Evolutionary conservation across 2,888 invertebrate genomes (phyloP), one percentile per base, ranked within the genome.

Genomic region (Kryphioiulus occultus): DNA sequence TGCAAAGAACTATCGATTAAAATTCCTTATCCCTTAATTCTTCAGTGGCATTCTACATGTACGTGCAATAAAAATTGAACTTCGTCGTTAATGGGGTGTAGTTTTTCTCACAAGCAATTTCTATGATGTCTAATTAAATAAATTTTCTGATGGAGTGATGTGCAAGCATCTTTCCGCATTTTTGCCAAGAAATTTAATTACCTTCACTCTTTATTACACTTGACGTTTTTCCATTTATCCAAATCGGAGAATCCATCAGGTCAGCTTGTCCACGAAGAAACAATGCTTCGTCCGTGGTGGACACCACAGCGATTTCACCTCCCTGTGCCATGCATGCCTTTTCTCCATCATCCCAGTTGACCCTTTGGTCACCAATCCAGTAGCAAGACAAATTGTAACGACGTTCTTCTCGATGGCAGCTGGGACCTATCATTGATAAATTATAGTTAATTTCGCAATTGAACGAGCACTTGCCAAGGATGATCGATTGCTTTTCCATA

Each of bases 341-440:
- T 15, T 1, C 26, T 22, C 47, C 85, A 32, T 87, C 59, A 85
- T 87, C 87, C 87, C 85, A 87, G 22, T 47, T 47, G 10, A 85
- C 26, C 19, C 44, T 85, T 26, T 84, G 32, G 4, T 84, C 78
- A 2, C 30, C 47, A 10, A 87, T 53, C 85, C 84, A 87, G 53
- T 85, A 85, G 30, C 87, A 87, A 7, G 22, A 22, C 26, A 44
- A 42, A 17, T 53, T 59, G 32, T 42, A 85, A 30, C 85, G 87
- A 35, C 26, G 84, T 53, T 87, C 87, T 7, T 17, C 19, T 26
- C 32, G n/a, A n/a, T 30, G 12, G 35, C 87, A 87, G 30, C 78
- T 87, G 10, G 87, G 87, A 32, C 32, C 87, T 87, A 35, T 5
- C 83, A 84, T 87, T n/a, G 30, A 19, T 42, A 39, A 85, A 85